Percentiles rank a stretch among this genome's conserved stretches.
phyloP scores from a whole-genome alignment of 2,888 invertebrate species.

The Caenorhabditis panamensis region DNA sequence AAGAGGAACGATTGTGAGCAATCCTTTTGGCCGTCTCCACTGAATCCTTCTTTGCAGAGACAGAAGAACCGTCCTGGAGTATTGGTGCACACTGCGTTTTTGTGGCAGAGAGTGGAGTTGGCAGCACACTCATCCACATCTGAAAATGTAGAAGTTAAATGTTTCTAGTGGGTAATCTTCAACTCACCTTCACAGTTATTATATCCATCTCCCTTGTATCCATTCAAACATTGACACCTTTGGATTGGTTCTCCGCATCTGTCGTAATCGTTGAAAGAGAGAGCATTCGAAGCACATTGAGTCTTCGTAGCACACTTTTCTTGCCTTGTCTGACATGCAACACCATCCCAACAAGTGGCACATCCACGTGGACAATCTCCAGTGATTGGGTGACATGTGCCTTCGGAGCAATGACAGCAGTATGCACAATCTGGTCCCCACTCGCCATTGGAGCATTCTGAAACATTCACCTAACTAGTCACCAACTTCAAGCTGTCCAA shows the following conservation, averaged over 20 bases:
- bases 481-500: constrained; percentile 19
- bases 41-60: constrained; percentile 78
- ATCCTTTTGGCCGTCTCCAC: constrained; percentile 77
- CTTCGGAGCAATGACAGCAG: constrained; percentile 80
- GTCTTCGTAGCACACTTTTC: constrained; percentile 61
- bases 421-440: constrained; percentile 80
- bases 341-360: constrained; percentile 77
- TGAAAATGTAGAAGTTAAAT: too few relatives aligned
- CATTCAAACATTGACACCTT: constrained; percentile 79
- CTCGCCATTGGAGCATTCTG: constrained; percentile 78
- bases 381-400: constrained; percentile 75
- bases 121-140: constrained; percentile 78
- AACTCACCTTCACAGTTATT: constrained; percentile 73
- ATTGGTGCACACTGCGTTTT: constrained; percentile 78
- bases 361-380: constrained; percentile 78
- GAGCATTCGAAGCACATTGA: constrained; percentile 79
- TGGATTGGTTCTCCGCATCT: constrained; percentile 77
- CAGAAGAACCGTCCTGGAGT: constrained; percentile 81
- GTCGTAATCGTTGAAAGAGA: constrained; percentile 79
- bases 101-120: constrained; percentile 73
- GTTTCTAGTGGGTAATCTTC: too few relatives aligned
- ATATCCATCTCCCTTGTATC: constrained; percentile 79
- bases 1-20: constrained; percentile 76
- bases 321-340: constrained; percentile 74
- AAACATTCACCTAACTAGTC: constrained; percentile 2